Conservation (phyloP, 2,113 vertebrate species). For the Leptobrachium ailaonicum region DNA sequence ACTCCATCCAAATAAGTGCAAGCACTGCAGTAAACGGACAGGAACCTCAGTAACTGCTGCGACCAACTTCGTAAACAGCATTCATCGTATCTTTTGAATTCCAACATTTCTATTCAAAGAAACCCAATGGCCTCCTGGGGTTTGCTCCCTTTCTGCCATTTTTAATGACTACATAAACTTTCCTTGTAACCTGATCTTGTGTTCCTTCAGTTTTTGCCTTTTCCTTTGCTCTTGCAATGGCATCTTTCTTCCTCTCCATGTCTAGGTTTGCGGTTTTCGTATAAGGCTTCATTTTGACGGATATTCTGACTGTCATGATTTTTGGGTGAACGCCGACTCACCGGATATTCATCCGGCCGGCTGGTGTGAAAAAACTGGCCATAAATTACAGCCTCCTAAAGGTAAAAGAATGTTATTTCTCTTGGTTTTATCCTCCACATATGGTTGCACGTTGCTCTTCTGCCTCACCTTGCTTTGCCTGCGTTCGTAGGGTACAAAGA, state of each 20-base stretch:
- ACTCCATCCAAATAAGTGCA: too few relatives aligned
- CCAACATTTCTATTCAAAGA: too few relatives aligned
- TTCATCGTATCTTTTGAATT: too few relatives aligned
- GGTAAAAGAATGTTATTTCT: slow-evolving; percentile 67
- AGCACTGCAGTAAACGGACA: too few relatives aligned
- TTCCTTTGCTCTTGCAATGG: neutral
- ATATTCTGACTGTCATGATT: slow-evolving; percentile 95
- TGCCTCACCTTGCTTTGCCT: slow-evolving; percentile 34
- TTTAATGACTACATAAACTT: too few relatives aligned
- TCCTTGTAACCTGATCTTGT: too few relatives aligned
- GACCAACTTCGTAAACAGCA: too few relatives aligned
- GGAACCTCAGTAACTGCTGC: too few relatives aligned
- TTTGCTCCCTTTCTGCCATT: too few relatives aligned
- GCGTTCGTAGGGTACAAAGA: slow-evolving; percentile 89
- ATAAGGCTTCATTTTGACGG: slow-evolving; percentile 95
- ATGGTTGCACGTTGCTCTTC: neutral
- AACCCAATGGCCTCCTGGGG: too few relatives aligned
- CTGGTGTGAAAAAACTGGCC: slow-evolving; percentile 93
- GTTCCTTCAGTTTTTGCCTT: neutral
- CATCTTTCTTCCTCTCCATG: neutral
- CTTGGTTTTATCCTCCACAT: neutral
- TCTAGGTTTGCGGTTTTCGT: slow-evolving; percentile 90
- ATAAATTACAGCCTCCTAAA: slow-evolving; percentile 94
- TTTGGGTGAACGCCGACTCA: slow-evolving; percentile 95
- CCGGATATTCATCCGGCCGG: slow-evolving; percentile 88